phyloP scores from a whole-genome alignment of 2,888 invertebrate genomes.

The Urechis unicinctus region DNA sequence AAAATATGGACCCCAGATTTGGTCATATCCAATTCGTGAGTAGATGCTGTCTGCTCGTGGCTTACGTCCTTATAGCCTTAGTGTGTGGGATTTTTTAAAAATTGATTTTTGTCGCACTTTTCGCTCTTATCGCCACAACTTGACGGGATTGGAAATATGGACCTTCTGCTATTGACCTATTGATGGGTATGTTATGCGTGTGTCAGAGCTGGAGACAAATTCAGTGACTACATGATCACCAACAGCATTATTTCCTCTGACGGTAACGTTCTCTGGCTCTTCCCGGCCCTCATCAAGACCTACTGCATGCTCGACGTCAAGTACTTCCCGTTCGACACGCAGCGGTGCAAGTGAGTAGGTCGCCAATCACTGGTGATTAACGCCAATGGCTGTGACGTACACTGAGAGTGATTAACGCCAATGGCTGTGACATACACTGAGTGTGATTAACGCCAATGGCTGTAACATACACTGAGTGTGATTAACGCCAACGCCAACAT shows the following conservation, averaged over 20 bases:
- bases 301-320: constrained; percentile 54
- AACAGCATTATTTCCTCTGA: constrained; percentile 52
- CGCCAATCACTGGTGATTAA: no score
- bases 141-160: background rate
- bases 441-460: no score
- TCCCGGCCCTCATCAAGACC: constrained; percentile 53
- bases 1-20: constrained; percentile 34
- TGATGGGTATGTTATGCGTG: background rate
- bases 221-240: constrained; percentile 41
- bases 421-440: no score
- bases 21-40: constrained; percentile 35
- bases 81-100: no score
- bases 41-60: background rate
- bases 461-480: no score
- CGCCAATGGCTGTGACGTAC: no score
- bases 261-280: constrained; percentile 55
- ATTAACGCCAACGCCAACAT: no score
- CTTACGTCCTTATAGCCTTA: no score
- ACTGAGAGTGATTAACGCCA: no score
- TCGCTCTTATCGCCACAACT: background rate
- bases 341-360: constrained; percentile 41
- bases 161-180: background rate
- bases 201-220: constrained; percentile 25
- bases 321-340: constrained; percentile 55
- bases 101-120: background rate